Evolutionary conservation across 2,113 vertebrate species (phyloP).

Genomic region (Pipa parva): DNA sequence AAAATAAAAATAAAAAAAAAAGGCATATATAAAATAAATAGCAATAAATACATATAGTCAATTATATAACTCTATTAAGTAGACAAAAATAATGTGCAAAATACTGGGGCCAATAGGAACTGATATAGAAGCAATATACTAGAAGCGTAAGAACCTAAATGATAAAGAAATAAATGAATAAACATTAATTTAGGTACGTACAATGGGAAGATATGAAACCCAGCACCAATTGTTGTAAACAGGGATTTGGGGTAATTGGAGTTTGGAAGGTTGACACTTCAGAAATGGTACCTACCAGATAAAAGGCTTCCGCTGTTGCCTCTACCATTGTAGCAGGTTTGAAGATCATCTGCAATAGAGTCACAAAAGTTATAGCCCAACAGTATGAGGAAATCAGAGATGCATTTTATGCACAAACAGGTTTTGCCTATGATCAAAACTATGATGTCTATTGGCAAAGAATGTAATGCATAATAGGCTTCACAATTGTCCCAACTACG

Average conservation of each 20-base stretch:
- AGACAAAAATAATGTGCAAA: too few relatives aligned
- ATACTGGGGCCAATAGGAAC: too few relatives aligned
- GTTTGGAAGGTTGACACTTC: constrained; percentile 13
- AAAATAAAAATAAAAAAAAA: too few relatives aligned
- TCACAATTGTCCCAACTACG: constrained; percentile 35
- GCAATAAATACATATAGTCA: too few relatives aligned
- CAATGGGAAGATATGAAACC: background rate
- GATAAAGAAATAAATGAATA: background rate
- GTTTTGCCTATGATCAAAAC: constrained; percentile 8
- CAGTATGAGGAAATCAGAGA: constrained; percentile 25
- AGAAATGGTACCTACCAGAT: constrained; percentile 41
- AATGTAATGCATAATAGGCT: constrained; percentile 34
- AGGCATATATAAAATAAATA: too few relatives aligned
- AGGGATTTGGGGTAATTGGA: background rate
- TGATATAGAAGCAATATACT: too few relatives aligned
- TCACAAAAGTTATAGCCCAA: constrained; percentile 43
- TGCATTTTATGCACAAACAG: constrained; percentile 23
- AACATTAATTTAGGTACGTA: background rate
- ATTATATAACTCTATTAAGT: too few relatives aligned
- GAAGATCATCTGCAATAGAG: constrained; percentile 43
- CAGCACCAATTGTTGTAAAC: background rate
- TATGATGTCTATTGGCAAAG: constrained; percentile 20
- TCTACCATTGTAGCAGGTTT: constrained; percentile 43
- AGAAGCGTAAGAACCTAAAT: too few relatives aligned
- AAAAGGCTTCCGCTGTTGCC: constrained; percentile 39